Evolutionary conservation across 2,888 invertebrate species (phyloP), one percentile per base, ranked within the genome.

Genomic region (Hyalella azteca): DNA sequence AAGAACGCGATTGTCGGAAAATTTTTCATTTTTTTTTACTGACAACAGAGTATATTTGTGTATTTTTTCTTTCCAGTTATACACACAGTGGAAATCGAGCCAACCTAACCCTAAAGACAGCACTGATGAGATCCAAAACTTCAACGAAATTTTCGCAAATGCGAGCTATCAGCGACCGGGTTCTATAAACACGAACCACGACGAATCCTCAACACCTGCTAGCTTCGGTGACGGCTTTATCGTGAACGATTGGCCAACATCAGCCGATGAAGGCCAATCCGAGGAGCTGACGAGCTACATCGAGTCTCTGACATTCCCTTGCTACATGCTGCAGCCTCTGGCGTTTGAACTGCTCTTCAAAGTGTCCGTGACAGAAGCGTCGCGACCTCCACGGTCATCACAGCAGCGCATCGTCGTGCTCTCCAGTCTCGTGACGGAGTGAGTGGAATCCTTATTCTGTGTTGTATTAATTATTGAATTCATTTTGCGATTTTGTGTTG

Each of bases 291-390:
- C 66, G n/a, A 66, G 50, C n/a, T 81, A 66, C 78, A 32, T 78
- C 22, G 78, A 78, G 78, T 78, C 76, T 32, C 26, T 81, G 48
- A 81, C 78, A 40, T 76, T 81, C 49, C 81, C 81, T 9, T 75
- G 60, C 60, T 48, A 78, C 66, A 26, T 32, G 29, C 76, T 81
- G 75, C 48, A 41, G 36, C 7, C 75, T 9, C 22, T 39, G 19
- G 29, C 40, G 19, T 36, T 19, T n/a, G 66, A 59, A 5, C 76
- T 78, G 48, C 49, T 26, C n/a, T 78, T 81, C 76, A 48, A 22
- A 2, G 81, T 75, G 39, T 19, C 76, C 4, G 60, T 76, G 26
- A 19, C 39, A 7, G 19, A 76, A 45, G n/a, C 1, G 19, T 7
- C n/a, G 13, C 41, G 29, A 36, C 29, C n/a, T 0, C 39, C 76